A percentile compares a stretch with the other conserved stretches of the same genome.
These are phyloP conservation scores for Crocidura indochinensis DNA, from an alignment of 2,797 vertebrate genomes.

Conservation along the genomic window DNA sequence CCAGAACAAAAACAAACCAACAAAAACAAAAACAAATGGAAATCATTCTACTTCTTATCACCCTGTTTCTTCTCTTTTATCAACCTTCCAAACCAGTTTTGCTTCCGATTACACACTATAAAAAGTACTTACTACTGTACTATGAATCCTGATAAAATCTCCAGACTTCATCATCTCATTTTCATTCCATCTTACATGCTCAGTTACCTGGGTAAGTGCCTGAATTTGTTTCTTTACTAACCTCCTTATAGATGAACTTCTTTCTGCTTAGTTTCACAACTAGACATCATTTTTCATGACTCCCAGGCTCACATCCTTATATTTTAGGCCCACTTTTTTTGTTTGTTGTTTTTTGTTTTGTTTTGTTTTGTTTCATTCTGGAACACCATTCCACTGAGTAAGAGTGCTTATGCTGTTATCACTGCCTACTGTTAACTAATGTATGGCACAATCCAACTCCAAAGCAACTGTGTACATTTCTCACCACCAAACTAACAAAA, in stretches of 20 bases:
- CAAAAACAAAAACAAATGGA: not conserved
- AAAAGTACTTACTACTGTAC: not conserved
- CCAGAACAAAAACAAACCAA: not conserved
- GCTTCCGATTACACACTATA: not conserved
- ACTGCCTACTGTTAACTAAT: not conserved
- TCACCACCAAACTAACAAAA: not conserved
- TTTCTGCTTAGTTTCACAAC: not conserved
- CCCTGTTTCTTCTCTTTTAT: not conserved
- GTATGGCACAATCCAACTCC: not conserved
- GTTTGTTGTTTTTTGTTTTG: not conserved
- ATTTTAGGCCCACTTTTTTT: not conserved
- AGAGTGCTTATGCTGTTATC: not conserved
- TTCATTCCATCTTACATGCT: conserved; percentile 21
- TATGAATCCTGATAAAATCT: not conserved
- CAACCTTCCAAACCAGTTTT: not conserved
- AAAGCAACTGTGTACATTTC: conserved; percentile 1
- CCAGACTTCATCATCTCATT: not conserved
- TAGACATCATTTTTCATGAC: not conserved
- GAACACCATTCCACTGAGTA: not conserved
- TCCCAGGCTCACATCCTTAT: not conserved
- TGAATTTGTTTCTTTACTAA: conserved; percentile 21
- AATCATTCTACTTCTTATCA: not conserved
- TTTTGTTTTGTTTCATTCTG: too few species aligned
- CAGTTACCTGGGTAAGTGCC: not conserved
- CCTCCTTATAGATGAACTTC: too few species aligned